A percentile compares a stretch with the other conserved stretches of the same genome.
Evolutionary conservation across 1,140 invertebrate genomes (phyloP).

Genomic region (Anagrus nilaparvatae): DNA sequence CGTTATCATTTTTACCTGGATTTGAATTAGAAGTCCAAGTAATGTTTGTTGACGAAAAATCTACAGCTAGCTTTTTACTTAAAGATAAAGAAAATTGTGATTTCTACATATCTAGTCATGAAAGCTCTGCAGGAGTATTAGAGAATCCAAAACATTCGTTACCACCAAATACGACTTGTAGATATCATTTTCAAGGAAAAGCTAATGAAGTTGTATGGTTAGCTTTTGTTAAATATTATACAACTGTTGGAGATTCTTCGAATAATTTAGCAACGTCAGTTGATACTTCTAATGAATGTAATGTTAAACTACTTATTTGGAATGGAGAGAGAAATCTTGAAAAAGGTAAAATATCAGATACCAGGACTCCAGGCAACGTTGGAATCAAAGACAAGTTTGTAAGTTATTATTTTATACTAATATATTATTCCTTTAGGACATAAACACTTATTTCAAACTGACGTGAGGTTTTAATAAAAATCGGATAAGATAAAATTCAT

Average conservation of each 20-base stretch:
- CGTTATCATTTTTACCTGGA: slow-evolving; percentile 64
- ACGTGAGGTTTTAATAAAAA: too few relatives aligned
- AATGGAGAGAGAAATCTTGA: slow-evolving; percentile 59
- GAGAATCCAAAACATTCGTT: slow-evolving; percentile 75
- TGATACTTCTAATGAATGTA: slow-evolving; percentile 44
- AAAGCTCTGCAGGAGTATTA: slow-evolving; percentile 56
- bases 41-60: slow-evolving; percentile 61
- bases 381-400: too few relatives aligned
- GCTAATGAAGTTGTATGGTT: slow-evolving; percentile 72
- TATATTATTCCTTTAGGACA: too few relatives aligned
- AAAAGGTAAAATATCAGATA: too few relatives aligned
- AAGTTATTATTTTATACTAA: too few relatives aligned
- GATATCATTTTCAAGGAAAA: slow-evolving; percentile 55
- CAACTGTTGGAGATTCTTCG: slow-evolving; percentile 51
- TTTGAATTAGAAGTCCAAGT: slow-evolving; percentile 74
- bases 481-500: too few relatives aligned
- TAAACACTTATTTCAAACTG: too few relatives aligned
- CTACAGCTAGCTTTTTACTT: slow-evolving; percentile 52
- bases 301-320: slow-evolving; percentile 63
- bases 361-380: too few relatives aligned
- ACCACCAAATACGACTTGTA: slow-evolving; percentile 75
- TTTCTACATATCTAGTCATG: slow-evolving; percentile 64
- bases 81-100: slow-evolving; percentile 62
- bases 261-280: slow-evolving; percentile 50
- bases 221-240: slow-evolving; percentile 73